Conservation (phyloP, 2,113 vertebrate genomes). For the Sminthopsis crassicaudata region DNA sequence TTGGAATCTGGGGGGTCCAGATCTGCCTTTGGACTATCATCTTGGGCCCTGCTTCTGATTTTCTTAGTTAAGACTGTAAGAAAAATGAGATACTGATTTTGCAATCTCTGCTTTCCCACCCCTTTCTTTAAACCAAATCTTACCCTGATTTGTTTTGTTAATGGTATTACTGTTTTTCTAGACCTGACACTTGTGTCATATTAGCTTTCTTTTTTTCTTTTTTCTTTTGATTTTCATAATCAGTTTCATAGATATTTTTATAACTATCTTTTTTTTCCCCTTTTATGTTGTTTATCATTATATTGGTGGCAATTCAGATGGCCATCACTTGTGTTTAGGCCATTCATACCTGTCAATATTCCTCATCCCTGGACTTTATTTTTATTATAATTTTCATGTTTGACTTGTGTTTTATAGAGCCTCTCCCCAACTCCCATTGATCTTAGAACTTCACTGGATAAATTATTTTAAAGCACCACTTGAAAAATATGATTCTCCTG, state of each 20-base stretch:
- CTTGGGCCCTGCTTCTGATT: not conserved
- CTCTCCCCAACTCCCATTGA: not conserved
- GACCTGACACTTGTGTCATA: not conserved
- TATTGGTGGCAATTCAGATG: not conserved
- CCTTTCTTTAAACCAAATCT: not conserved
- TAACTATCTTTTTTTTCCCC: not conserved
- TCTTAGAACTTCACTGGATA: not conserved
- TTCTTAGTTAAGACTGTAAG: not conserved
- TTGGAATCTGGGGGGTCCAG: not conserved
- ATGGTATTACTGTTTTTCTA: not conserved
- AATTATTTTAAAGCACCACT: not conserved
- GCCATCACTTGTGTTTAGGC: not conserved
- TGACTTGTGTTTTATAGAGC: not conserved
- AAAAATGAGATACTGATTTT: not conserved
- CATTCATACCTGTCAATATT: not conserved
- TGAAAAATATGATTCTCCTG: not conserved
- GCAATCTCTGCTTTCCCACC: not conserved
- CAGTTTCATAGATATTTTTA: too few species aligned
- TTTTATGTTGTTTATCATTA: not conserved
- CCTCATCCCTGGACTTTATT: not conserved
- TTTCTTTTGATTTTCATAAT: not conserved
- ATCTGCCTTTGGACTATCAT: not conserved
- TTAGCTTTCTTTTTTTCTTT: not conserved
- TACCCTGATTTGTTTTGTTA: not conserved
- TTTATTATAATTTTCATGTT: not conserved